Evolutionary conservation across 2,888 invertebrate species (phyloP).

Genomic region (Drosophila mulleri): DNA sequence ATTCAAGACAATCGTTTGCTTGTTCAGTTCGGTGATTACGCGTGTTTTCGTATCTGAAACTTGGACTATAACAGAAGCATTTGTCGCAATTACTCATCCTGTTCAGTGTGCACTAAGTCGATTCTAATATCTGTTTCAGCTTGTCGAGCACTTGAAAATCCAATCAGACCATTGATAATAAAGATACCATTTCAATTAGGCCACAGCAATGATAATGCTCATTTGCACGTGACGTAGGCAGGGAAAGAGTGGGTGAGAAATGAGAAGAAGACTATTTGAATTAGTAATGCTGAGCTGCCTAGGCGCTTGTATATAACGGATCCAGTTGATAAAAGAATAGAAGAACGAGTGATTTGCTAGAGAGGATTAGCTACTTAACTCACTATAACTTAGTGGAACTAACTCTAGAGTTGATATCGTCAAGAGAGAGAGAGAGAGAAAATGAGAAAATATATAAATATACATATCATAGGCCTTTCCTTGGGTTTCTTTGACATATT

Average conservation of each 20-base stretch:
- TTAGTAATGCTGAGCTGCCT: conserved; percentile 9
- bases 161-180: conserved; percentile 52
- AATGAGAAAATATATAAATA: no score
- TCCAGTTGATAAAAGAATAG: neutral
- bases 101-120: neutral
- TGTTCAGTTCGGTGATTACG: conserved; percentile 57
- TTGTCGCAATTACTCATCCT: conserved; percentile 55
- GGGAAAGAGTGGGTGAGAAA: conserved; percentile 2
- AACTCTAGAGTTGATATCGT: no score
- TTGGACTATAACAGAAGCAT: conserved; percentile 15
- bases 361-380: neutral
- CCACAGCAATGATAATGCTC: conserved; percentile 13
- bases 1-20: conserved; percentile 37
- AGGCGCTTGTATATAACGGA: neutral
- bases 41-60: conserved; percentile 49
- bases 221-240: conserved; percentile 39
- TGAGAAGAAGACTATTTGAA: neutral
- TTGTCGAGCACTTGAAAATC: conserved; percentile 46
- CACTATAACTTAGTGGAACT: no score
- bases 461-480: no score
- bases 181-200: conserved; percentile 52
- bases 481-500: neutral
- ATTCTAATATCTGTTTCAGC: conserved; percentile 26
- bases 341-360: neutral
- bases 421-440: no score